Evolutionary conservation across 2,797 vertebrate species (phyloP).

Genomic region (Poecilia picta): DNA sequence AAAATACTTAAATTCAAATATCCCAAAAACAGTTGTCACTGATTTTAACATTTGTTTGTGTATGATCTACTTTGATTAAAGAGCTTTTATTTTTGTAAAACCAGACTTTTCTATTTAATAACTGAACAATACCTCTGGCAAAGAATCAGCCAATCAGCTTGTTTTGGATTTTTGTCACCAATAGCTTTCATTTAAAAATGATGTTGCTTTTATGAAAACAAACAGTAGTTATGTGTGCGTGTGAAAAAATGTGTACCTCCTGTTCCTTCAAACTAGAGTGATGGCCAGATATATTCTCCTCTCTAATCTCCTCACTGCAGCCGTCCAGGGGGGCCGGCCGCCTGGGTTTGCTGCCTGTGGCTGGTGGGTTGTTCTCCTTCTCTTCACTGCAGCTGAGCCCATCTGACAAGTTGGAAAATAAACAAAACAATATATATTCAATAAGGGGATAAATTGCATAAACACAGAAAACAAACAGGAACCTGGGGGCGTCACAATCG

Average conservation of each 20-base stretch:
- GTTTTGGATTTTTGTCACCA: background rate
- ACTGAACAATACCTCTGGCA: background rate
- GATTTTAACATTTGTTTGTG: background rate
- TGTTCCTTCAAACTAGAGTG: conserved; percentile 42
- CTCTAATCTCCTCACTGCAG: conserved; percentile 72
- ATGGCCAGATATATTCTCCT: conserved; percentile 46
- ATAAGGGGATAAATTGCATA: conserved; percentile 7
- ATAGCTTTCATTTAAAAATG: conserved; percentile 27
- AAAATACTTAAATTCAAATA: background rate
- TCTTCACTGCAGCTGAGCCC: conserved; percentile 34
- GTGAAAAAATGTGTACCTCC: conserved; percentile 56
- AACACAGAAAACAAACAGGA: conserved; percentile 35
- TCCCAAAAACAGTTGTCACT: background rate
- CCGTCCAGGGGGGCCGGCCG: conserved; percentile 43
- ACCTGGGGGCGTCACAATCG: background rate
- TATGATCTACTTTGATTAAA: background rate
- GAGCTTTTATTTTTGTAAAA: background rate
- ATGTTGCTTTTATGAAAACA: conserved; percentile 17
- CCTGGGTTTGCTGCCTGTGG: conserved; percentile 69
- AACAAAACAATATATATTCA: background rate
- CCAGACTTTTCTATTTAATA: background rate
- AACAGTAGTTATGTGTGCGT: conserved; percentile 27
- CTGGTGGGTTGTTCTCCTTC: conserved; percentile 73
- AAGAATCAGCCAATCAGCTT: background rate
- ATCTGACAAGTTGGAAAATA: conserved; percentile 50